These are phyloP conservation scores for Tachina lurida DNA, from an alignment of 2,888 invertebrate genomes.

Conservation along the genomic window DNA sequence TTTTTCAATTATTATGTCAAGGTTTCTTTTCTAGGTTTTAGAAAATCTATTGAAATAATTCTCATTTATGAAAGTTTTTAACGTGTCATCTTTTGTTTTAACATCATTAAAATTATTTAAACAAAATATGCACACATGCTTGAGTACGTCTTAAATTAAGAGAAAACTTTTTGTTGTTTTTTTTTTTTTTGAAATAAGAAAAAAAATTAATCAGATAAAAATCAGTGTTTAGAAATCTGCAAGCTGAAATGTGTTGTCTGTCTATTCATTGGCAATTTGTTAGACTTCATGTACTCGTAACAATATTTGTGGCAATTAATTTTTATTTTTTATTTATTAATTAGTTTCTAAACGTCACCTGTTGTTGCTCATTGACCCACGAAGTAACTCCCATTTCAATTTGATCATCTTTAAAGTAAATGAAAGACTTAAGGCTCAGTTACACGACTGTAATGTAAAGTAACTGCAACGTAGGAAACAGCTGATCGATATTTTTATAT, in stretches of 20 bases:
- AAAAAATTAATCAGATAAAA: constrained; percentile 45
- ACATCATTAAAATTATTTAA: constrained; percentile 41
- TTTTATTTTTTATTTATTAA: not conserved
- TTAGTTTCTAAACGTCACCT: constrained; percentile 11
- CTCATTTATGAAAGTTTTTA: constrained; percentile 59
- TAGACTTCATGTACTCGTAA: constrained; percentile 9
- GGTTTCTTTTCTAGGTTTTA: constrained; percentile 51
- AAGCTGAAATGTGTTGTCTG: constrained; percentile 14
- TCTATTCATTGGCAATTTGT: constrained; percentile 48
- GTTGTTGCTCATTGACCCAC: not conserved
- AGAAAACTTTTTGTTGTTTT: constrained; percentile 5
- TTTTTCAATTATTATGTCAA: constrained; percentile 68
- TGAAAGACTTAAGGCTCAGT: too few species aligned
- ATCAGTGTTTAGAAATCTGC: constrained; percentile 34
- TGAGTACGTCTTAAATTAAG: constrained; percentile 30
- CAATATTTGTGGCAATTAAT: not conserved
- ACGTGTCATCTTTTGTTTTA: constrained; percentile 51
- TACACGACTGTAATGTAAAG: too few species aligned
- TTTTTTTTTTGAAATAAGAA: constrained; percentile 6
- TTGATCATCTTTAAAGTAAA: not conserved
- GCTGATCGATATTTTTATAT: too few species aligned
- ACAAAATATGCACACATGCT: constrained; percentile 3
- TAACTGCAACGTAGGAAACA: too few species aligned
- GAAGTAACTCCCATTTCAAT: constrained; percentile 16
- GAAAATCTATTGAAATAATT: constrained; percentile 58